Conservation (phyloP, 2,113 vertebrate genomes). For the Microtus ochrogaster region DNA sequence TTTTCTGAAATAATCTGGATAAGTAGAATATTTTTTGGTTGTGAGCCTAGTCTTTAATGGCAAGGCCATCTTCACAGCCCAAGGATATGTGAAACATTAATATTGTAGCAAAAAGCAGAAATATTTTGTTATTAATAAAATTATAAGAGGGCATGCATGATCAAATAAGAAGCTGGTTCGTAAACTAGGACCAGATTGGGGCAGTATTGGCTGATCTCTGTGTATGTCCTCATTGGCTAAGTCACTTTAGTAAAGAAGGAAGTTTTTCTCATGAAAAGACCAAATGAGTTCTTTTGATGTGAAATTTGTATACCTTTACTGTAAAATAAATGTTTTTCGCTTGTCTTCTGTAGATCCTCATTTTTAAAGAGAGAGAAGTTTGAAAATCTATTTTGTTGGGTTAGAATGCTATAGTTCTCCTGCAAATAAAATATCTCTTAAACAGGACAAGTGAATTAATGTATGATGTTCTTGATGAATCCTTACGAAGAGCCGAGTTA, state of each 20-base stretch:
- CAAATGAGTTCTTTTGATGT: conserved; percentile 66
- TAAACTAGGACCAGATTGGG: neutral
- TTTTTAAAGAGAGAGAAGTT: conserved; percentile 80
- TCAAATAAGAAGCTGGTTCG: neutral
- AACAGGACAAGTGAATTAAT: conserved; percentile 95
- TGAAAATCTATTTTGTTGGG: conserved; percentile 80
- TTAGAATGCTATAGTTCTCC: conserved; percentile 77
- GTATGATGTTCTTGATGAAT: conserved; percentile 98
- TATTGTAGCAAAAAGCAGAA: conserved; percentile 40
- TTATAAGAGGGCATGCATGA: neutral
- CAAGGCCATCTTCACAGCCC: neutral
- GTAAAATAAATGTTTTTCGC: conserved; percentile 76
- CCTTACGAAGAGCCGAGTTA: conserved; percentile 97
- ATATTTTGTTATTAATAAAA: conserved; percentile 46
- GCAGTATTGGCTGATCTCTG: neutral
- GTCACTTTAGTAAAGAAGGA: conserved; percentile 37
- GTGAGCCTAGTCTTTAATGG: neutral
- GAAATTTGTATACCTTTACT: conserved; percentile 59
- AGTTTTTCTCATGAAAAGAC: conserved; percentile 37
- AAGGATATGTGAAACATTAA: neutral
- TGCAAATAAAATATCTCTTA: conserved; percentile 84
- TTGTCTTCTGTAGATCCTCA: conserved; percentile 80
- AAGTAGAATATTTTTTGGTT: neutral
- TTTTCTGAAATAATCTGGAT: conserved; percentile 23
- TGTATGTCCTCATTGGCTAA: neutral